Percentiles rank a stretch among this genome's conserved stretches.
These are phyloP conservation scores for Notarius lentiginosus DNA, from an alignment of 2,113 vertebrate genomes.

Conservation along the genomic window DNA sequence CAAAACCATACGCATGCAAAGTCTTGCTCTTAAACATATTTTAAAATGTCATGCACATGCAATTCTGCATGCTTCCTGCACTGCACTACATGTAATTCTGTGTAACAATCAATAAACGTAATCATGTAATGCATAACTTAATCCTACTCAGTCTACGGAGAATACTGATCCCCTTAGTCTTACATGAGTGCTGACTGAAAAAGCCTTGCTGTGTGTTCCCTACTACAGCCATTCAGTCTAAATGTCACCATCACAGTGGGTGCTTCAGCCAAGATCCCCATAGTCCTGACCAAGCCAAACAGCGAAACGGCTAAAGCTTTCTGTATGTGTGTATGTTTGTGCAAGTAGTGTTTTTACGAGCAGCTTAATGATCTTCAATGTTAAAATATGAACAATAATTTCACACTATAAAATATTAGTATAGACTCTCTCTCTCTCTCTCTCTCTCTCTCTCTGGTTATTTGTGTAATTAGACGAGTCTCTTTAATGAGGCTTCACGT, in stretches of 20 bases:
- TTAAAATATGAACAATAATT: neutral
- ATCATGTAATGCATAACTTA: slow-evolving; percentile 41
- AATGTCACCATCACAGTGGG: slow-evolving; percentile 42
- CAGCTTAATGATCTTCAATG: neutral
- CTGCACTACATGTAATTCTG: slow-evolving; percentile 19
- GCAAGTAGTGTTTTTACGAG: neutral
- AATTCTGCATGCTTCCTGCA: neutral
- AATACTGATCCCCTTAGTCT: slow-evolving; percentile 18
- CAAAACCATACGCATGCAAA: neutral
- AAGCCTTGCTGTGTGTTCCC: neutral
- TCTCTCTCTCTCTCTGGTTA: neutral
- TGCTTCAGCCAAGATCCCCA: slow-evolving; percentile 16
- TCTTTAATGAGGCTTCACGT: slow-evolving; percentile 5
- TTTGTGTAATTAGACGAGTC: neutral
- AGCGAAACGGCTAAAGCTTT: slow-evolving; percentile 10
- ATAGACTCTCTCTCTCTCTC: neutral
- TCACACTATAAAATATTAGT: neutral
- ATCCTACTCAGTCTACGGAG: slow-evolving; percentile 33
- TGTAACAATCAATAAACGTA: slow-evolving; percentile 37
- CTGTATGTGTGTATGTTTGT: neutral
- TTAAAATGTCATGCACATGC: neutral
- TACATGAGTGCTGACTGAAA: slow-evolving; percentile 7
- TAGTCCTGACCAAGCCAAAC: slow-evolving; percentile 21
- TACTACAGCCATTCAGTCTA: slow-evolving; percentile 34
- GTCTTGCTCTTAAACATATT: neutral